phyloP scores from a whole-genome alignment of 2,797 vertebrate species.

The Philypnodon macrostomus region DNA sequence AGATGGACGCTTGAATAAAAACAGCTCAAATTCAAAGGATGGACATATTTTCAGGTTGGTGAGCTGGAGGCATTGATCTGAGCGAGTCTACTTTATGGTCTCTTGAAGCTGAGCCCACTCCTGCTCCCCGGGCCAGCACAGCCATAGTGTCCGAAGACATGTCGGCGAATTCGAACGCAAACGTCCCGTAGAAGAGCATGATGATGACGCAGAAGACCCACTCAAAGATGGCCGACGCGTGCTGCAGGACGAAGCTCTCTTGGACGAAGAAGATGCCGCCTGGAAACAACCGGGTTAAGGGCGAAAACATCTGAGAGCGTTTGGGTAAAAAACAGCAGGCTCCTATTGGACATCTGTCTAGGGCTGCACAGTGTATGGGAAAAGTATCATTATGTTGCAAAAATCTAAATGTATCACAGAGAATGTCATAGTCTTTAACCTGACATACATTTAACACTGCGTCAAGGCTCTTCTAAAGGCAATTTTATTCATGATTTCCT shows the following conservation, averaged over 20 bases:
- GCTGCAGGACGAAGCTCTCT: constrained; percentile 82
- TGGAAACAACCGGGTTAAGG: constrained; percentile 64
- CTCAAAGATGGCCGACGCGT: constrained; percentile 82
- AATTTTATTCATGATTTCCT: no score
- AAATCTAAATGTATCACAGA: no score
- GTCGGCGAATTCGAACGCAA: constrained; percentile 80
- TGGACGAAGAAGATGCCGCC: constrained; percentile 84
- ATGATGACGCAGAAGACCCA: constrained; percentile 83
- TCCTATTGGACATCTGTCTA: no score
- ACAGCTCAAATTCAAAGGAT: constrained; percentile 55
- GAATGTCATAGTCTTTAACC: no score
- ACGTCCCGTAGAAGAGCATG: constrained; percentile 85
- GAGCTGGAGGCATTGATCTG: constrained; percentile 45
- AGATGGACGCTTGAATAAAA: no score
- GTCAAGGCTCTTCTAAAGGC: no score
- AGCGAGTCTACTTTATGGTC: constrained; percentile 66
- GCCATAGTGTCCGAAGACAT: constrained; percentile 80
- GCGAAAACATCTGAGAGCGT: constrained; percentile 15
- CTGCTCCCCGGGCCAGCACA: constrained; percentile 74
- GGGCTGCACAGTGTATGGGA: no score
- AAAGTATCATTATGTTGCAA: no score
- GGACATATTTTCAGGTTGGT: constrained; percentile 65
- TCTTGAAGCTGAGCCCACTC: constrained; percentile 44
- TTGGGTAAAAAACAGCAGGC: not conserved
- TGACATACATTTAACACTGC: no score